A percentile compares a stretch with the other conserved stretches of the same genome.
These are phyloP conservation scores for Pterois miles DNA, from an alignment of 2,797 vertebrate genomes.

Conservation along the genomic window DNA sequence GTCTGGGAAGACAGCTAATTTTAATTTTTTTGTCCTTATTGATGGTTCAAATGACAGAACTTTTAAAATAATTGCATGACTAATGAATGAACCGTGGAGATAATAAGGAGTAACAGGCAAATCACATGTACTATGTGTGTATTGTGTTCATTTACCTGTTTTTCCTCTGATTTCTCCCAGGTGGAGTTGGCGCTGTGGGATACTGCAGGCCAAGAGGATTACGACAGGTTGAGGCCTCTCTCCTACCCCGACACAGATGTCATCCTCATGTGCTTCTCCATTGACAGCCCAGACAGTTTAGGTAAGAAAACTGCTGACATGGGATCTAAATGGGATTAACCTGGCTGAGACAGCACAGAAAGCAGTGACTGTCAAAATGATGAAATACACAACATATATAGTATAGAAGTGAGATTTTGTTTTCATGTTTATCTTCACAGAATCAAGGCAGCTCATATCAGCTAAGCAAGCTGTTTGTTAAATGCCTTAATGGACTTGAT, in stretches of 20 bases:
- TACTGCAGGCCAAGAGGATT: constrained; percentile 98
- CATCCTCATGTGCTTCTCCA: constrained; percentile 99
- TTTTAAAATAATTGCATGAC: neutral
- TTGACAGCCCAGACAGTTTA: constrained; percentile 97
- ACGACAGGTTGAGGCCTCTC: constrained; percentile 94
- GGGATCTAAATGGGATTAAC: neutral
- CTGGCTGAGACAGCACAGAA: neutral
- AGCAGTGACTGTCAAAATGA: neutral
- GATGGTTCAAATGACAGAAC: neutral
- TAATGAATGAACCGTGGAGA: neutral
- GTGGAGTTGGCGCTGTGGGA: constrained; percentile 98
- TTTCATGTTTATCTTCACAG: neutral
- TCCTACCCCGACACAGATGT: constrained; percentile 98
- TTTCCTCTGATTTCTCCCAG: constrained; percentile 67
- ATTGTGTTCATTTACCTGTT: neutral
- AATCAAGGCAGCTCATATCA: constrained; percentile 26
- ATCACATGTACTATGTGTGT: neutral
- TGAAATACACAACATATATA: too few species aligned
- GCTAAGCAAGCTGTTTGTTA: constrained; percentile 34
- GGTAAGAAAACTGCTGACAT: constrained; percentile 77
- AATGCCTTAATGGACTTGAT: constrained; percentile 60
- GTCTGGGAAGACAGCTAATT: neutral
- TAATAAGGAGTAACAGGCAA: neutral
- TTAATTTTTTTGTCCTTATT: neutral
- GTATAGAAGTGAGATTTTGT: neutral